phyloP scores from a whole-genome alignment of 1,140 invertebrate species.

The Augochlora pura region DNA sequence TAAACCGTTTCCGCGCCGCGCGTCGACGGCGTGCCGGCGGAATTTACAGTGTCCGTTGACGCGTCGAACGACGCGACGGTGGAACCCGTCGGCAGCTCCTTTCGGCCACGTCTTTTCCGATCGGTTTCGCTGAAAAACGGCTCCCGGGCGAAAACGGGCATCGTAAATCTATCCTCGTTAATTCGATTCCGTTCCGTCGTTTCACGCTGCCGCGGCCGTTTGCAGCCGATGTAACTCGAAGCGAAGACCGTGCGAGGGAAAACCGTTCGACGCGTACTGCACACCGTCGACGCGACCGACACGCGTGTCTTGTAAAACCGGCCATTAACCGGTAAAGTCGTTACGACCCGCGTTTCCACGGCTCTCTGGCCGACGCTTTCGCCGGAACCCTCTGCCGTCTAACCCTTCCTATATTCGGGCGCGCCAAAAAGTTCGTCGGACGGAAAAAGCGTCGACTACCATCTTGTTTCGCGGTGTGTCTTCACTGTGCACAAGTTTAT shows the following conservation, averaged over 20 bases:
- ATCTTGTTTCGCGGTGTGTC: no score
- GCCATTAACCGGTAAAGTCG: conserved; percentile 48
- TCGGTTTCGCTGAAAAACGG: neutral
- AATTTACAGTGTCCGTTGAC: neutral
- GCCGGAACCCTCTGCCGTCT: conserved; percentile 4
- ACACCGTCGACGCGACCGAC: neutral
- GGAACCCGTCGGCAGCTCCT: neutral
- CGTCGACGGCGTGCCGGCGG: neutral
- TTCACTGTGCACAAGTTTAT: no score
- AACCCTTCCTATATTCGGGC: neutral
- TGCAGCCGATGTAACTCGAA: neutral
- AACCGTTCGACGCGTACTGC: neutral
- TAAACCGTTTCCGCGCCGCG: neutral
- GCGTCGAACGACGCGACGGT: neutral
- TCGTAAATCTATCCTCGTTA: conserved; percentile 28
- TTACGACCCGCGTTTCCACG: conserved; percentile 26
- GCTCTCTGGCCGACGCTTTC: conserved; percentile 13
- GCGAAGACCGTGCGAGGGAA: neutral
- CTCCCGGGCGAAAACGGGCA: neutral
- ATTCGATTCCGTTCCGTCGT: conserved; percentile 25
- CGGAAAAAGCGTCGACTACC: no score
- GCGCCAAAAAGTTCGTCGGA: neutral
- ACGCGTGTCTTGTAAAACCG: conserved; percentile 37
- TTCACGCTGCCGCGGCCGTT: neutral
- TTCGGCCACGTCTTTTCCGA: neutral